These are phyloP conservation scores for Caenorhabditis sinica DNA, from an alignment of 2,888 invertebrate genomes.

Conservation along the genomic window DNA sequence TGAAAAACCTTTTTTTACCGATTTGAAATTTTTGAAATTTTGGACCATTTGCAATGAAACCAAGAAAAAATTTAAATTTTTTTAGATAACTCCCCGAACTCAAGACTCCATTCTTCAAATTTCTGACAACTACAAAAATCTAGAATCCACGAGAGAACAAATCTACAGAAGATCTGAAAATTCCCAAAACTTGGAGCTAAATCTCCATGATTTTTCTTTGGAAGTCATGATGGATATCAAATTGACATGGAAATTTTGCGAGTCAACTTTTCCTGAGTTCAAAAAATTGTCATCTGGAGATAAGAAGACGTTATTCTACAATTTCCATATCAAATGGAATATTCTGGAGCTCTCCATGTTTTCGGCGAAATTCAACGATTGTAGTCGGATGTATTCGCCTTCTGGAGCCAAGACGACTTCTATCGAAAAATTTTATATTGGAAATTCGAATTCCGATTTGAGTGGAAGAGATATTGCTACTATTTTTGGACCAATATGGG, in stretches of 20 bases:
- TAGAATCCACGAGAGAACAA: neutral
- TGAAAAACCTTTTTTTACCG: no score
- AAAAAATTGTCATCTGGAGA: neutral
- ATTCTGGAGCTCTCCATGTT: slow-evolving; percentile 31
- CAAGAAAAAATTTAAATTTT: neutral
- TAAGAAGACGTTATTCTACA: slow-evolving; percentile 13
- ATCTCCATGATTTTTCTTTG: neutral
- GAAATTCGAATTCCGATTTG: no score
- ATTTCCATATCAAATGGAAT: slow-evolving; percentile 47
- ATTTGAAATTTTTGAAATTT: no score
- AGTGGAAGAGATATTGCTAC: neutral
- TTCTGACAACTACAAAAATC: neutral
- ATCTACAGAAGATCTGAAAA: neutral
- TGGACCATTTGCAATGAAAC: no score
- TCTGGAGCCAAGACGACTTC: neutral
- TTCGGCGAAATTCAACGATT: neutral
- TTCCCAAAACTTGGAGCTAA: neutral
- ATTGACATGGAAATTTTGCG: neutral
- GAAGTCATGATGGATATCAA: neutral
- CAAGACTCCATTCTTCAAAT: neutral
- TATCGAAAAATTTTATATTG: neutral
- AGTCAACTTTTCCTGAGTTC: neutral
- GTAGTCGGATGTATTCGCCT: neutral
- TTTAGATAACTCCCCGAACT: neutral
- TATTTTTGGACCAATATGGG: neutral